These are phyloP conservation scores for Dusona sp. DNA, from an alignment of 2,888 invertebrate genomes.

Conservation along the genomic window DNA sequence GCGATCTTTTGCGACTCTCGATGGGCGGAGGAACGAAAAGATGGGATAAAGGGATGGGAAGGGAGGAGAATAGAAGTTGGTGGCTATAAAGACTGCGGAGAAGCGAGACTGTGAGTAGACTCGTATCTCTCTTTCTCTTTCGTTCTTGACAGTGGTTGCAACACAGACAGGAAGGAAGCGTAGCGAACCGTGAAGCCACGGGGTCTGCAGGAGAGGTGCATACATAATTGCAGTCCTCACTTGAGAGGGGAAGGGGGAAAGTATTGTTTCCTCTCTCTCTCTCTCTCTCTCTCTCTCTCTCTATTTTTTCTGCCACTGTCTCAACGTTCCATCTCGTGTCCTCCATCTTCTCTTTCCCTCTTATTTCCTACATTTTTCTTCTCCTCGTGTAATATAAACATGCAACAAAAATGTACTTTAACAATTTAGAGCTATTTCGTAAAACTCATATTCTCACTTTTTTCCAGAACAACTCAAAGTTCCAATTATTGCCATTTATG, in stretches of 20 bases:
- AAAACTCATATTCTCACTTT: no score
- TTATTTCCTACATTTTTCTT: background rate
- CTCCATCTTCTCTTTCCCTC: background rate
- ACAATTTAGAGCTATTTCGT: background rate
- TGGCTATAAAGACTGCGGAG: constrained; percentile 39
- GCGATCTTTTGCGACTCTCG: background rate
- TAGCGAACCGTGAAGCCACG: constrained; percentile 83
- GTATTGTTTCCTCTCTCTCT: constrained; percentile 44
- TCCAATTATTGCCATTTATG: no score
- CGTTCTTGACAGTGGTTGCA: constrained; percentile 76
- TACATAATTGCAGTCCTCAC: constrained; percentile 82
- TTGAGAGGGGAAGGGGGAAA: constrained; percentile 58
- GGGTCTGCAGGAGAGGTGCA: constrained; percentile 81
- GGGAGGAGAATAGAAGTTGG: background rate
- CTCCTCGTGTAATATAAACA: background rate
- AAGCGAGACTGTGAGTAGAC: constrained; percentile 46
- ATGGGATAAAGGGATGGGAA: background rate
- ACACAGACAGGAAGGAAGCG: constrained; percentile 84
- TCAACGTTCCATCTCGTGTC: background rate
- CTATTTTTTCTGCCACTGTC: background rate
- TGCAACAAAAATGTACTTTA: background rate
- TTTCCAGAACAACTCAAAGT: no score
- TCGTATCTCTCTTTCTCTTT: background rate
- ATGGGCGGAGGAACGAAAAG: constrained; percentile 1
- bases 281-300: constrained; percentile 20